These are phyloP conservation scores for Dinocampus coccinellae DNA, from an alignment of 2,888 invertebrate species.

Conservation along the genomic window DNA sequence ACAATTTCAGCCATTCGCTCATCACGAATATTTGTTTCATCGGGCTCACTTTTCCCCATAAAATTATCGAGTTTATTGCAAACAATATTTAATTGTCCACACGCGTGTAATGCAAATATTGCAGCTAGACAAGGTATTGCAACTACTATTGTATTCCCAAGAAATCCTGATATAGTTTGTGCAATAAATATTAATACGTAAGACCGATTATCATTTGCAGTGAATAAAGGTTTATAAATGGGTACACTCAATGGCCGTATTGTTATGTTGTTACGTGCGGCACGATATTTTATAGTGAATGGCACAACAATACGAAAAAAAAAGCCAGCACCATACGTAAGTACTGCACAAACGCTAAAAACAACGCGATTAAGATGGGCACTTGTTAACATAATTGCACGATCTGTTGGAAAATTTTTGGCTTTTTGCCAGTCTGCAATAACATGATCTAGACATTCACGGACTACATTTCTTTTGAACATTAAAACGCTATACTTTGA, in stretches of 20 bases:
- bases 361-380: slow-evolving; percentile 39
- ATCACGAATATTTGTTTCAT: not conserved
- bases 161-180: slow-evolving; percentile 41
- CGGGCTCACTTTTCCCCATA: slow-evolving; percentile 30
- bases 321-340: slow-evolving; percentile 48
- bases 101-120: slow-evolving; percentile 50
- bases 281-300: not conserved
- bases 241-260: slow-evolving; percentile 35
- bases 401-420: not conserved
- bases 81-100: slow-evolving; percentile 51
- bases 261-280: slow-evolving; percentile 40
- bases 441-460: slow-evolving; percentile 45
- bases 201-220: slow-evolving; percentile 37
- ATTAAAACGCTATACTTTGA: slow-evolving; percentile 49
- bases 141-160: slow-evolving; percentile 43
- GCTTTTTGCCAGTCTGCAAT: slow-evolving; percentile 47
- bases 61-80: slow-evolving; percentile 44
- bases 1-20: slow-evolving; percentile 12
- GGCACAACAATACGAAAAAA: slow-evolving; percentile 47
- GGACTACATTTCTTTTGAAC: slow-evolving; percentile 39
- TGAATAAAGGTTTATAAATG: slow-evolving; percentile 5
- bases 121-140: slow-evolving; percentile 47
- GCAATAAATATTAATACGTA: slow-evolving; percentile 48
- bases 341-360: slow-evolving; percentile 41
- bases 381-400: not conserved